Base-by-base conservation (phyloP, 2,797 vertebrate genomes). In the Tragelaphus oryx region DNA sequence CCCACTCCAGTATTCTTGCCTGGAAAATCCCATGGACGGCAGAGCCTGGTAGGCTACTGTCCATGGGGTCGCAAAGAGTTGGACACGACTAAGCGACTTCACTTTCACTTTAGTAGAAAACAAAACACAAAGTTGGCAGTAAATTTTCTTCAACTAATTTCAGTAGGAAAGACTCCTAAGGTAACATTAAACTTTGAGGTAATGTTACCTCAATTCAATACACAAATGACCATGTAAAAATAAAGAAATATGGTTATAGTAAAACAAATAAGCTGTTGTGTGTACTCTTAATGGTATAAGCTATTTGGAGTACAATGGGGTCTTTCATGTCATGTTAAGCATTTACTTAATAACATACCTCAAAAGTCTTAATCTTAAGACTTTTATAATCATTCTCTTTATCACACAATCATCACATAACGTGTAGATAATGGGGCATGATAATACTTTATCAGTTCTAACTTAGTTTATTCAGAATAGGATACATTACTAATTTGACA, bases 141-240 rank as follows among this genome's bases (percentile, higher is more conserved):
- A 87, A 57, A 94, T 83, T 12, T 84, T 78, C 30, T 54, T 79
- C 24, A 81, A 68, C 80, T 94, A 91, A 88, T 96, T 93, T 96
- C n/a, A 90, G 24, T 76, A 57, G 84, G 26, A 95, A 92, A 83
- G n/a, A 93, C 93, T 89, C 84, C 60, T 93, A 93, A 93, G 79
- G 16, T 79, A 92, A 91, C 90, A 81, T 79, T 85, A 86, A 91
- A 93, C 5, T 52, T 74, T 86, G 75, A 94, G 52, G 85, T 87
- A 65, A 95, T 14, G 22, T 24, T 81, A 89, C 54, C 46, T 22
- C 33, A 76, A 54, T 89, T 92, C 28, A 93, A 76, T 65, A 92
- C 1, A 83, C 18, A 87, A 85, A 80, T 83, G 18, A 71, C n/a
- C 37, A 62, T n/a, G 18, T 41, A 74, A 87, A 95, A 96, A 87